phyloP scores from a whole-genome alignment of 2,888 invertebrate species.

The Phragmatobia fuliginosa region DNA sequence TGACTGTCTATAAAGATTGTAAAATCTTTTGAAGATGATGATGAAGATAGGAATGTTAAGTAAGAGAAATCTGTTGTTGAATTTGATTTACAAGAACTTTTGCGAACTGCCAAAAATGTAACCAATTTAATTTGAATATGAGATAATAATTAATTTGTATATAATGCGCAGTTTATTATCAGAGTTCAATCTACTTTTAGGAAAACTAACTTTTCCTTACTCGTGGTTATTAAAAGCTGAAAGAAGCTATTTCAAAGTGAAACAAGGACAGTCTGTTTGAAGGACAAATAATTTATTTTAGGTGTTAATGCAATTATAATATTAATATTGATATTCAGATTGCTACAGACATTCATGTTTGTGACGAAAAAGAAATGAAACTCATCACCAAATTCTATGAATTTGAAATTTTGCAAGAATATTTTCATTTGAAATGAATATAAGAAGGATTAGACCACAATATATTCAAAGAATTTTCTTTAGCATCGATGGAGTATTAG shows the following conservation, averaged over 20 bases:
- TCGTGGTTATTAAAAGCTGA: conserved; percentile 26
- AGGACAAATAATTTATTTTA: conserved; percentile 38
- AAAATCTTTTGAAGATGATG: conserved; percentile 1
- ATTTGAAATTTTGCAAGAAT: neutral
- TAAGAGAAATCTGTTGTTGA: neutral
- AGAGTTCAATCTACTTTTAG: neutral
- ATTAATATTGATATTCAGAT: neutral
- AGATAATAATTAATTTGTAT: neutral
- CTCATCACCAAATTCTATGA: no score
- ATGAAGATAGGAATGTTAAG: neutral
- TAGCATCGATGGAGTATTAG: neutral
- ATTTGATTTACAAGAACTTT: neutral
- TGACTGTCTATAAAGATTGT: conserved; percentile 4
- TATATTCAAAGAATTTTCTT: neutral
- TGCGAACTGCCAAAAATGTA: neutral
- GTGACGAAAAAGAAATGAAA: neutral
- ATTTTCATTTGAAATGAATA: neutral
- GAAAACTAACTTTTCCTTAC: no score
- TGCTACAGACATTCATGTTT: neutral
- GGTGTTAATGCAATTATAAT: conserved; percentile 7
- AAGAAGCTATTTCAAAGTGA: conserved; percentile 44
- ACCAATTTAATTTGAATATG: neutral
- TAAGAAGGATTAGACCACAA: neutral
- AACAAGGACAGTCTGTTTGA: conserved; percentile 20
- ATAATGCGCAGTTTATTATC: neutral